A percentile compares a stretch with the other conserved stretches of the same genome.
These are phyloP conservation scores for Aleiodes sp. DNA, from an alignment of 1,140 invertebrate species.

Conservation along the genomic window DNA sequence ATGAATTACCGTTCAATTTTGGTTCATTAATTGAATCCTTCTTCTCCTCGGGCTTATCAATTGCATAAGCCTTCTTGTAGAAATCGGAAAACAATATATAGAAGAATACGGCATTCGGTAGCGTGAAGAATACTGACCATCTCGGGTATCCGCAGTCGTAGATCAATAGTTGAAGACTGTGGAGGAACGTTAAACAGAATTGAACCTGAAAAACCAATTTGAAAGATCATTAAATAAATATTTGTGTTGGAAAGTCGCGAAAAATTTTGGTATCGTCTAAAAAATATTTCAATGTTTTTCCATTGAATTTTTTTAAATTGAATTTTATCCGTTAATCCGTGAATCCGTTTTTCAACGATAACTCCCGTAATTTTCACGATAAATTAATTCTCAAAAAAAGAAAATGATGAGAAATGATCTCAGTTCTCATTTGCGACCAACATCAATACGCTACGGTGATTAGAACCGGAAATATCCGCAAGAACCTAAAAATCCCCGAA, in stretches of 20 bases:
- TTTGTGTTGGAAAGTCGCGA: background rate
- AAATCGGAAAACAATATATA: conserved; percentile 83
- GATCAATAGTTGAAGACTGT: conserved; percentile 82
- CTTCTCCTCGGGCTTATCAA: conserved; percentile 17
- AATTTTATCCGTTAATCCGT: too few species aligned
- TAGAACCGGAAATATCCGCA: too few species aligned
- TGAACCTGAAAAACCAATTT: conserved; percentile 70
- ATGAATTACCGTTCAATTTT: conserved; percentile 21
- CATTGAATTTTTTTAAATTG: too few species aligned
- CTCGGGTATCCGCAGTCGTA: conserved; percentile 87
- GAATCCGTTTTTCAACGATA: too few species aligned
- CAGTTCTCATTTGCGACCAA: too few species aligned
- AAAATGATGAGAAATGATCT: too few species aligned
- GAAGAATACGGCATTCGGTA: conserved; percentile 85
- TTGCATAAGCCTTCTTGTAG: conserved; percentile 76
- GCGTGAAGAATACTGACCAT: conserved; percentile 75
- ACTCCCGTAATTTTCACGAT: too few species aligned
- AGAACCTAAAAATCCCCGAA: too few species aligned
- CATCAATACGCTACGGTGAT: too few species aligned
- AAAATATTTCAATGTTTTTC: background rate
- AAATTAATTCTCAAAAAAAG: too few species aligned
- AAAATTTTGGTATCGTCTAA: background rate
- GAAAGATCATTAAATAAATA: conserved; percentile 27
- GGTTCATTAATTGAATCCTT: conserved; percentile 16
- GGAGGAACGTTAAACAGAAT: conserved; percentile 80